Evolutionary conservation across 1,140 invertebrate species (phyloP).

Genomic region (Euura saliciscinereae): DNA sequence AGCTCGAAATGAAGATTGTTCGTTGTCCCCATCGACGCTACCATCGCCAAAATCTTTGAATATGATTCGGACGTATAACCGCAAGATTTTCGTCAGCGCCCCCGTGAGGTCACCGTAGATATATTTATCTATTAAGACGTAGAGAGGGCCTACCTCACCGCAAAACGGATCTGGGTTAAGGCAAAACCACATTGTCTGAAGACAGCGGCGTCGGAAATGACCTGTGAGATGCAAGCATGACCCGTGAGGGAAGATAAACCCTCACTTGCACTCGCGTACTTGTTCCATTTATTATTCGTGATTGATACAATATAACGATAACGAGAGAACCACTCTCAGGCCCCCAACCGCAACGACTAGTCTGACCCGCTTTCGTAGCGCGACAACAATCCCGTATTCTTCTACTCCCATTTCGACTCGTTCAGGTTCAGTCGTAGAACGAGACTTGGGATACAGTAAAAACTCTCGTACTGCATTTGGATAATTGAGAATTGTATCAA

Average conservation of each 20-base stretch:
- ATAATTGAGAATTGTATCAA: too few species aligned
- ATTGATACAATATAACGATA: not conserved
- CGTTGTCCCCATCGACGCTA: not conserved
- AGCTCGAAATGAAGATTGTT: not conserved
- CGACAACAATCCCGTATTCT: not conserved
- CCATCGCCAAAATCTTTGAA: not conserved
- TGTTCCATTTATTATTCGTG: not conserved
- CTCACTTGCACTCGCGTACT: not conserved
- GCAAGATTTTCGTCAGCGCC: not conserved
- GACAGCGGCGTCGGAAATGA: not conserved
- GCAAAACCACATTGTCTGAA: not conserved
- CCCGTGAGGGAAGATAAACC: not conserved
- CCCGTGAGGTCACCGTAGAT: not conserved
- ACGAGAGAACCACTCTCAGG: not conserved
- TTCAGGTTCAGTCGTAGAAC: too few species aligned
- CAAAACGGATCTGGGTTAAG: not conserved
- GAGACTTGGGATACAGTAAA: too few species aligned
- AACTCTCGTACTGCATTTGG: too few species aligned
- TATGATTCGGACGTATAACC: not conserved
- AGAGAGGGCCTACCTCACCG: not conserved
- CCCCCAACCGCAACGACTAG: not conserved
- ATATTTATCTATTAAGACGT: slow-evolving; percentile 5
- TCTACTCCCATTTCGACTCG: too few species aligned
- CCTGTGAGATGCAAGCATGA: not conserved
- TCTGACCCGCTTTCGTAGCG: not conserved